These are phyloP conservation scores for Drosophila recens DNA, from an alignment of 2,888 invertebrate genomes.

Conservation along the genomic window DNA sequence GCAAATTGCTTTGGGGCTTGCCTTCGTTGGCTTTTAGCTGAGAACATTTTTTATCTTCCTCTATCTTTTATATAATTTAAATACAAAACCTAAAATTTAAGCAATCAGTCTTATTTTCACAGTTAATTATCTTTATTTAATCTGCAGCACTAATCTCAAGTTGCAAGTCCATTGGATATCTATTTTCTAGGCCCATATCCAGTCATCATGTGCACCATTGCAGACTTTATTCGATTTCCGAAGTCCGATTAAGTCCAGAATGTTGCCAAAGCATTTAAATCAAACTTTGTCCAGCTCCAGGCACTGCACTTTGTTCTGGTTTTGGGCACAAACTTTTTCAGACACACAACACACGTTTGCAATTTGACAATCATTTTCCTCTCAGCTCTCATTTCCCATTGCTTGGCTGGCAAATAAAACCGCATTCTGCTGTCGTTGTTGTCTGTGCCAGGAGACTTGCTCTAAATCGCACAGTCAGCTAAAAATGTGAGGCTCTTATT, in stretches of 20 bases:
- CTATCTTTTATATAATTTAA: background rate
- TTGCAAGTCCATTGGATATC: slow-evolving; percentile 7
- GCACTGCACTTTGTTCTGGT: slow-evolving; percentile 19
- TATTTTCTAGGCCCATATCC: background rate
- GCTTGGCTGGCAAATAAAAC: slow-evolving; percentile 30
- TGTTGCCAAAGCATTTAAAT: slow-evolving; percentile 40
- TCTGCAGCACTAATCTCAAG: too few species aligned
- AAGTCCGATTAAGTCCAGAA: too few species aligned
- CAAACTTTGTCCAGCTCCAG: slow-evolving; percentile 26
- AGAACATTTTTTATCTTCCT: slow-evolving; percentile 1
- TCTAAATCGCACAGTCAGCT: slow-evolving; percentile 39
- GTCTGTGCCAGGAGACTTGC: slow-evolving; percentile 15
- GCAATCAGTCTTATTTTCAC: too few species aligned
- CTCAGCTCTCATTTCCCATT: background rate
- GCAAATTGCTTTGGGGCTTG: slow-evolving; percentile 12
- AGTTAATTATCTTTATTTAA: too few species aligned
- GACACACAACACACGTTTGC: slow-evolving; percentile 14
- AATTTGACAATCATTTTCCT: slow-evolving; percentile 25
- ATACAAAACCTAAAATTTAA: background rate
- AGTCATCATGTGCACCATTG: background rate
- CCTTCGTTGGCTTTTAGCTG: background rate
- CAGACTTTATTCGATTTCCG: too few species aligned
- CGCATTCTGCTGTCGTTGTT: slow-evolving; percentile 18
- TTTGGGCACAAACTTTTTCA: slow-evolving; percentile 28
- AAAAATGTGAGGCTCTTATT: slow-evolving; percentile 15